Percentiles rank a stretch among this genome's conserved stretches.
Conservation (phyloP, 2,888 invertebrate species). For the Eupeodes luniger region DNA sequence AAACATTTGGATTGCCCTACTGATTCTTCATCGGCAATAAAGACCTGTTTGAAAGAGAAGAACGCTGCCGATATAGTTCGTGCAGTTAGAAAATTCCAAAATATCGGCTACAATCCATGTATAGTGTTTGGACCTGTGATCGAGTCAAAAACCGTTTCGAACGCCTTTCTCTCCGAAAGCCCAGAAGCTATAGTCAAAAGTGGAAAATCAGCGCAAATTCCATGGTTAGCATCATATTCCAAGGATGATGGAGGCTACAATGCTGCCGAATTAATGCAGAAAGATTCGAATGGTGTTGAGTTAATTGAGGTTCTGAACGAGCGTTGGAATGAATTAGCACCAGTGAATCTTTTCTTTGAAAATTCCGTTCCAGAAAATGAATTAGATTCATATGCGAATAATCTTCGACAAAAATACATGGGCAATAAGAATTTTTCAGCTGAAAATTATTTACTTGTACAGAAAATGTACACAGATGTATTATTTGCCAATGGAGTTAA, state of each 20-base stretch:
- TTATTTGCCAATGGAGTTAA: slow-evolving; percentile 87
- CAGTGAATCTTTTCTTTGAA: slow-evolving; percentile 87
- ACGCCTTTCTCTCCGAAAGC: slow-evolving; percentile 88
- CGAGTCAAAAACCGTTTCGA: slow-evolving; percentile 85
- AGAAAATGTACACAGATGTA: slow-evolving; percentile 87
- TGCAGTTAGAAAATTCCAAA: slow-evolving; percentile 81
- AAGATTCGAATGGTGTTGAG: slow-evolving; percentile 80
- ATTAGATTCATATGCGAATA: slow-evolving; percentile 74
- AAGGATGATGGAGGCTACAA: slow-evolving; percentile 91
- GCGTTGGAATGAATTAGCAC: slow-evolving; percentile 85
- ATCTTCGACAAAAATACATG: slow-evolving; percentile 77
- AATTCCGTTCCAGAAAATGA: slow-evolving; percentile 85
- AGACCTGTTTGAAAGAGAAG: slow-evolving; percentile 87
- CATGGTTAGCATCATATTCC: slow-evolving; percentile 89
- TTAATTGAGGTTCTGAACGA: slow-evolving; percentile 86
- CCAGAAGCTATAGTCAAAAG: slow-evolving; percentile 87
- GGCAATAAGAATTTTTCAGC: slow-evolving; percentile 81
- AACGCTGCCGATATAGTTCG: slow-evolving; percentile 87
- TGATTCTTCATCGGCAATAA: slow-evolving; percentile 85
- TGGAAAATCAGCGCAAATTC: slow-evolving; percentile 87
- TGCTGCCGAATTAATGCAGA: slow-evolving; percentile 84
- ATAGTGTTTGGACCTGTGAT: slow-evolving; percentile 90
- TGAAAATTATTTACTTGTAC: slow-evolving; percentile 83
- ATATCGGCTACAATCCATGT: slow-evolving; percentile 88
- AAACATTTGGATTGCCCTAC: slow-evolving; percentile 87